Percentiles rank a stretch among this genome's conserved stretches.
These are phyloP conservation scores for Pteromalus puparum DNA, from an alignment of 1,140 invertebrate genomes.

Conservation along the genomic window DNA sequence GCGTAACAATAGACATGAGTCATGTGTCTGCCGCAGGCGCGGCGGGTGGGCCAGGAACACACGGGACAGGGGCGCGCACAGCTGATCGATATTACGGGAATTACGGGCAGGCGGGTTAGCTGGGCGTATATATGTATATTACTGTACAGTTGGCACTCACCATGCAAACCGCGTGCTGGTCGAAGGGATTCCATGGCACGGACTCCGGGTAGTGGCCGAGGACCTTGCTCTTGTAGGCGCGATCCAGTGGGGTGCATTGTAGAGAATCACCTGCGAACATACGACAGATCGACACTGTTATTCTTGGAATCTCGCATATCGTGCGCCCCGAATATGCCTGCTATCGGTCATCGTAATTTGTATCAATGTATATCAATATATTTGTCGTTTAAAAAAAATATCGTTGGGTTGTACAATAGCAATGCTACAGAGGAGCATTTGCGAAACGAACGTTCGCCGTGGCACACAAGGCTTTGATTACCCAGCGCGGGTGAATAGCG, in stretches of 20 bases:
- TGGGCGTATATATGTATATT: not conserved
- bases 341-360: too few species aligned
- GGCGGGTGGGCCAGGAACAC: not conserved
- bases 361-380: too few species aligned
- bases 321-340: too few species aligned
- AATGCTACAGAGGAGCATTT: too few species aligned
- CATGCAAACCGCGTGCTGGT: conserved; percentile 96
- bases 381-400: too few species aligned
- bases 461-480: too few species aligned
- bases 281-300: conserved; percentile 47
- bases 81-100: conserved; percentile 18
- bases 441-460: too few species aligned
- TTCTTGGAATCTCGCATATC: too few species aligned
- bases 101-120: not conserved
- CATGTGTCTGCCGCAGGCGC: conserved; percentile 8
- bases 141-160: conserved; percentile 73
- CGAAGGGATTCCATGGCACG: conserved; percentile 93
- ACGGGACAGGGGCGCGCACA: not conserved
- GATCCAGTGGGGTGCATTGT: conserved; percentile 92
- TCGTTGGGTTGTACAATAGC: too few species aligned
- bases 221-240: conserved; percentile 95
- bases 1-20: not conserved
- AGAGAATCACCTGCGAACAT: conserved; percentile 85
- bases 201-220: conserved; percentile 96
- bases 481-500: too few species aligned